Evolutionary conservation across 1,140 invertebrate genomes (phyloP), one percentile per base, ranked within the genome.

Genomic region (Leptonema lineaticorne): DNA sequence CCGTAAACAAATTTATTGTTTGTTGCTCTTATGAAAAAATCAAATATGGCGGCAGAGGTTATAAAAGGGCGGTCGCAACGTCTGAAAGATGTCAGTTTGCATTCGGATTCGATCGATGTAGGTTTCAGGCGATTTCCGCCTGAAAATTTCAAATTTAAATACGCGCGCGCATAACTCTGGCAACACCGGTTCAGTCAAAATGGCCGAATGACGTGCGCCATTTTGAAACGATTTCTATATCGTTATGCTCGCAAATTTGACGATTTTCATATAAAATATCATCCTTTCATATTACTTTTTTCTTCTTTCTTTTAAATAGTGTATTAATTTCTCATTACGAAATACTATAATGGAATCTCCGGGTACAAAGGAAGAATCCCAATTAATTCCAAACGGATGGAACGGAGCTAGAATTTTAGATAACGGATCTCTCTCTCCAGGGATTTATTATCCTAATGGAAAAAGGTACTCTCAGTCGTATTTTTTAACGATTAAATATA

Each of bases 361-460:
- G 48, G 74, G 75, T 67, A 78, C 76, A 71, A 78, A 77, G 63
- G 81, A 82, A 74, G 80, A 82, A 74, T 66, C 77, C 18, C 80
- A 81, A 14, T 77, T 82, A 50, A 78, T 82, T n/a, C 78, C 81
- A 20, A 79, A 78, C 68, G 80, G 78, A 63, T 81, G 81, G 79
- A 76, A 81, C 53, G 81, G 69, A 57, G 76, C 1, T 79, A 79
- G 5, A 73, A 53, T 76, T 30, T 53, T 67, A 16, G 75, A 69
- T 53, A 83, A 82, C 70, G 81, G 81, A 28, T 81, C 78, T 72
- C 78, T 82, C 14, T 79, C 81, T 48, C 81, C 81, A 2, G 80
- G 80, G 66, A 76, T 81, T 46, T 81, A 81, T 74, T 81, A 81
- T 75, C 81, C 80, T 45, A 78, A 75, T n/a, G 70, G 46, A 30